phyloP scores from a whole-genome alignment of 2,113 vertebrate genomes.

The Himantopus leucocephalus region DNA sequence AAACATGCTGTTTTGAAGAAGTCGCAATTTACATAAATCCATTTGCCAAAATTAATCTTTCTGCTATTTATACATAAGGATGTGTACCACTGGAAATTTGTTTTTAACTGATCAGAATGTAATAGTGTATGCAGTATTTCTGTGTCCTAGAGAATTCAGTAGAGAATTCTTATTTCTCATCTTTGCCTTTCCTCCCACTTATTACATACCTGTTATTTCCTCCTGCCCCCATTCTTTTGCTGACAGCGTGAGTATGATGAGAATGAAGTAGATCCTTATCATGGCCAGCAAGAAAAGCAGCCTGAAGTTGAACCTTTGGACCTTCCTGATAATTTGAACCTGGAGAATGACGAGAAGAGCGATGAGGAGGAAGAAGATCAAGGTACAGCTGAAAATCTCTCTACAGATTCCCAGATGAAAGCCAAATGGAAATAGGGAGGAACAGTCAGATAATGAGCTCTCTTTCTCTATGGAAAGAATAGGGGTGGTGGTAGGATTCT shows the following conservation, averaged over 20 bases:
- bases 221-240: neutral
- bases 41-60: neutral
- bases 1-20: neutral
- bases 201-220: neutral
- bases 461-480: neutral
- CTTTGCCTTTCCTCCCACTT: neutral
- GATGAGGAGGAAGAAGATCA: conserved; percentile 79
- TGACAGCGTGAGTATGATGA: conserved; percentile 94
- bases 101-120: neutral
- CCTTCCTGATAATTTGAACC: conserved; percentile 89
- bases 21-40: neutral
- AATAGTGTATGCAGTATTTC: neutral
- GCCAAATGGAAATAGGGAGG: neutral
- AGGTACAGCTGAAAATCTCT: conserved; percentile 63
- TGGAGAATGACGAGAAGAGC: conserved; percentile 81
- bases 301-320: conserved; percentile 88
- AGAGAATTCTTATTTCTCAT: neutral
- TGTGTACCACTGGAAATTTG: neutral
- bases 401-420: neutral
- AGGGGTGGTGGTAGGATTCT: neutral
- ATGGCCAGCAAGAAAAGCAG: conserved; percentile 85
- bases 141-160: neutral
- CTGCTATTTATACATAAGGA: neutral
- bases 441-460: neutral
- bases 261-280: conserved; percentile 92